Percentiles rank a stretch among this genome's conserved stretches.
These are phyloP conservation scores for Huso huso DNA, from an alignment of 2,797 vertebrate species.

Conservation along the genomic window DNA sequence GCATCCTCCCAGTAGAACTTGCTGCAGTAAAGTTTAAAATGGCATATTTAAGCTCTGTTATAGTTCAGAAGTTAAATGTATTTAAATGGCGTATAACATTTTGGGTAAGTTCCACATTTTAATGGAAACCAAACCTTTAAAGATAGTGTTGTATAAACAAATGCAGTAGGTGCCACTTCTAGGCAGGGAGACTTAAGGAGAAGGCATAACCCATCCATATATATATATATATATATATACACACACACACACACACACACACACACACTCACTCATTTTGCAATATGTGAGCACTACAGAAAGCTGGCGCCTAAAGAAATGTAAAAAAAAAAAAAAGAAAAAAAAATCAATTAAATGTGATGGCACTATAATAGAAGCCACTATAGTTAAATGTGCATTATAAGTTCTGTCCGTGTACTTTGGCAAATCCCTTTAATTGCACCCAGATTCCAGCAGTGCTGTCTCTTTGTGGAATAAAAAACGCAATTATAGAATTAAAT, in stretches of 20 bases:
- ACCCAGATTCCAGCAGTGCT: conserved; percentile 32
- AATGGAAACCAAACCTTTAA: too few relatives aligned
- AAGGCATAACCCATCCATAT: too few relatives aligned
- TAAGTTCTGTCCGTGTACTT: conserved; percentile 30
- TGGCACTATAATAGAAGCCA: conserved; percentile 31
- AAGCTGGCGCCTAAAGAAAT: conserved; percentile 36
- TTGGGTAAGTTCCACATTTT: too few relatives aligned
- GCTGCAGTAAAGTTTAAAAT: too few relatives aligned
- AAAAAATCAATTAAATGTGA: conserved; percentile 28
- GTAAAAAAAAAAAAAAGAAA: conserved; percentile 30
- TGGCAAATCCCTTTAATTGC: conserved; percentile 31
- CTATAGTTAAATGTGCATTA: conserved; percentile 28
- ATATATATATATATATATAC: neutral
- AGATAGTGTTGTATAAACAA: too few relatives aligned
- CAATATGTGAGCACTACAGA: conserved; percentile 31
- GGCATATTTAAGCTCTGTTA: too few relatives aligned
- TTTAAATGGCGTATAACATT: too few relatives aligned
- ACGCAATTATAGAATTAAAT: conserved; percentile 47
- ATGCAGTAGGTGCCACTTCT: too few relatives aligned
- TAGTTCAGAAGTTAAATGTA: too few relatives aligned
- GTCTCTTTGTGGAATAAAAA: conserved; percentile 34
- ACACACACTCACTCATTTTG: conserved; percentile 34
- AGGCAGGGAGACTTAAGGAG: too few relatives aligned
- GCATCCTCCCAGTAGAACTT: too few relatives aligned
- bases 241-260: neutral